Conservation (phyloP, 2,797 vertebrate species). For the Oreonectes daqikongensis region DNA sequence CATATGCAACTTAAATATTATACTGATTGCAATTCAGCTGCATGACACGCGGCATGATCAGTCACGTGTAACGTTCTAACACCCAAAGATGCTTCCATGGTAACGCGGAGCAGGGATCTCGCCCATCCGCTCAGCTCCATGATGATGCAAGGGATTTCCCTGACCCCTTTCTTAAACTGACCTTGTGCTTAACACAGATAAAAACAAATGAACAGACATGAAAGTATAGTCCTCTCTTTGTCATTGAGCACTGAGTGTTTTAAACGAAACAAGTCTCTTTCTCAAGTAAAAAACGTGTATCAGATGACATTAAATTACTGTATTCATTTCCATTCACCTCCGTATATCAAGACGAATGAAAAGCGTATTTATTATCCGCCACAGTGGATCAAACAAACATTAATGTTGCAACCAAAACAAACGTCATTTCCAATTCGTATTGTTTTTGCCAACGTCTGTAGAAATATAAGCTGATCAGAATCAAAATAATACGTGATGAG, state of each 20-base stretch:
- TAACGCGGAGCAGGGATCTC: constrained; percentile 2
- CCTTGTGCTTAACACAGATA: not conserved
- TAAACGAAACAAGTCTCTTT: not conserved
- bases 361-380: no score
- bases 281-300: not conserved
- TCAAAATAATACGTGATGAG: not conserved
- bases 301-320: constrained; percentile 13
- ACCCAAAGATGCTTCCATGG: constrained; percentile 1
- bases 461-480: not conserved
- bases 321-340: constrained; percentile 16
- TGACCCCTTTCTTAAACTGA: not conserved
- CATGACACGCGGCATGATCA: not conserved
- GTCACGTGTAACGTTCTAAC: not conserved
- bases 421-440: no score
- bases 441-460: no score
- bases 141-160: constrained; percentile 33
- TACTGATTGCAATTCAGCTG: not conserved
- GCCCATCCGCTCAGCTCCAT: not conserved
- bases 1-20: not conserved
- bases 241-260: not conserved
- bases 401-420: not conserved
- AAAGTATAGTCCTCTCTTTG: not conserved
- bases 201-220: not conserved
- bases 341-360: not conserved
- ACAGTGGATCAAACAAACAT: not conserved